Percentiles rank a stretch among this genome's conserved stretches.
These are phyloP conservation scores for Nebria ingens DNA, from an alignment of 1,140 invertebrate genomes.

Conservation along the genomic window DNA sequence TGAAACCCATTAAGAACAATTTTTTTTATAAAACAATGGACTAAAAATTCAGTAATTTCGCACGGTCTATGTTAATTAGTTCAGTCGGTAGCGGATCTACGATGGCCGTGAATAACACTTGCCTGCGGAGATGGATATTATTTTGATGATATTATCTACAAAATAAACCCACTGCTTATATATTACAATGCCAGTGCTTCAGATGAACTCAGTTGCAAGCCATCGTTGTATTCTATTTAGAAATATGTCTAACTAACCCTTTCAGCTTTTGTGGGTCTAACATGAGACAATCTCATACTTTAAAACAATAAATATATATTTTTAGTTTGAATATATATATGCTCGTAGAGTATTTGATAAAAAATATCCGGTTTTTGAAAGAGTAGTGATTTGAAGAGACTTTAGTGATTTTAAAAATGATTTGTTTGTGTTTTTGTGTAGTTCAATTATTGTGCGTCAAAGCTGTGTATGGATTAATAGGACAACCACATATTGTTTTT, in stretches of 20 bases:
- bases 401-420: neutral
- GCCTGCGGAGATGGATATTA: neutral
- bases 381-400: neutral
- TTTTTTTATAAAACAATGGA: too few species aligned
- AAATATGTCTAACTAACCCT: neutral
- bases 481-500: conserved; percentile 48
- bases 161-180: neutral
- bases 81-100: neutral
- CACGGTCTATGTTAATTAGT: neutral
- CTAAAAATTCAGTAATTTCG: too few species aligned
- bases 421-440: neutral
- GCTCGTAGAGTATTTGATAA: neutral
- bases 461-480: neutral
- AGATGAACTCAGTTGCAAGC: neutral
- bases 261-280: neutral
- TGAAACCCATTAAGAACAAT: too few species aligned
- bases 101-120: neutral
- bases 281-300: neutral
- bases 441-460: neutral
- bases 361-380: neutral
- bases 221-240: neutral
- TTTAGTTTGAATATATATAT: neutral
- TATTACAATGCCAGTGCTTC: neutral
- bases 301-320: neutral
- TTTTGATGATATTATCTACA: conserved; percentile 6